Conservation (phyloP, 1,140 invertebrate species). For the Ips typographus region DNA sequence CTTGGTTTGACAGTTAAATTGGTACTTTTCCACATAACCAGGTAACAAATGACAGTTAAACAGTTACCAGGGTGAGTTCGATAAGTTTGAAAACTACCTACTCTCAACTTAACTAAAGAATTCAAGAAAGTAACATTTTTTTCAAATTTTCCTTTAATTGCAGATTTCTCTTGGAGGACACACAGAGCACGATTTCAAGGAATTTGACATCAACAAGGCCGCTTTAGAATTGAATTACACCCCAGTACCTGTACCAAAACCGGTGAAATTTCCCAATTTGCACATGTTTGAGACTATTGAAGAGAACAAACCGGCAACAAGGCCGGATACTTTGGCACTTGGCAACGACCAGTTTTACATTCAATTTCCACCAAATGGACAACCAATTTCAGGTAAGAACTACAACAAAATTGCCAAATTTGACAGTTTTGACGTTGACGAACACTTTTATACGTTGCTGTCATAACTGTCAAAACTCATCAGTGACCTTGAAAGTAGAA, state of each 20-base stretch:
- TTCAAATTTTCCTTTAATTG: not conserved
- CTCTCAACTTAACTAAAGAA: not conserved
- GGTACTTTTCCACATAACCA: too few species aligned
- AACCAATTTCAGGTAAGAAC: constrained; percentile 52
- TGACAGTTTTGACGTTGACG: too few species aligned
- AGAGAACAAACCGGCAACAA: constrained; percentile 40
- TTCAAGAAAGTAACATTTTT: not conserved
- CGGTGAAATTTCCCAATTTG: constrained; percentile 39
- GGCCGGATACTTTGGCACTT: constrained; percentile 29
- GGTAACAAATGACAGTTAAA: too few species aligned
- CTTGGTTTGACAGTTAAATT: too few species aligned
- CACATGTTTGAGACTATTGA: constrained; percentile 42
- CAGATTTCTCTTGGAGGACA: constrained; percentile 42
- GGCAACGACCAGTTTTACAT: constrained; percentile 53
- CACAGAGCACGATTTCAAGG: constrained; percentile 43
- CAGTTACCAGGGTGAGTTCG: too few species aligned
- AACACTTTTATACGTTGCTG: too few species aligned
- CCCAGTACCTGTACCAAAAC: constrained; percentile 46
- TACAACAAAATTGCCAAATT: too few species aligned
- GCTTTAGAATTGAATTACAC: constrained; percentile 44
- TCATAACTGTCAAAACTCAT: too few species aligned
- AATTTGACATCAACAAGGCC: constrained; percentile 42
- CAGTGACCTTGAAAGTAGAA: too few species aligned
- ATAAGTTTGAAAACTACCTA: too few species aligned
- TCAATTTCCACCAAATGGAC: constrained; percentile 56